These are phyloP conservation scores for Leptopilina myrica DNA, from an alignment of 2,888 invertebrate species.

Conservation along the genomic window DNA sequence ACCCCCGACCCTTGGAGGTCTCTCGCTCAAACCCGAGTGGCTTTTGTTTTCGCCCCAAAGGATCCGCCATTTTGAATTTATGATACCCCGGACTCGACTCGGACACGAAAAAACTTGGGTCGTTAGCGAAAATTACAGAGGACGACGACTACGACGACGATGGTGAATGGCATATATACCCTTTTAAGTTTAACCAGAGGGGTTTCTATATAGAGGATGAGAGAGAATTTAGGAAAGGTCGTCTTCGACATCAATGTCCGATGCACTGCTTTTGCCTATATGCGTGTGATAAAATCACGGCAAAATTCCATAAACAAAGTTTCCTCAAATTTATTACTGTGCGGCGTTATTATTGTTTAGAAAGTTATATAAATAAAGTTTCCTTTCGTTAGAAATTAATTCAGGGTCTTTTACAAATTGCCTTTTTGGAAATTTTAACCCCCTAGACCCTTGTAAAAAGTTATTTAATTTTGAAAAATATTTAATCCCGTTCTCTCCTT, in stretches of 20 bases:
- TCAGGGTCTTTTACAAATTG: too few relatives aligned
- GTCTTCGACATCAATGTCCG: neutral
- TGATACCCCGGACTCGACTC: slow-evolving; percentile 71
- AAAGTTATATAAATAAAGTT: too few relatives aligned
- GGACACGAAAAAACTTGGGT: slow-evolving; percentile 76
- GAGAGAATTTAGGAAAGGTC: too few relatives aligned
- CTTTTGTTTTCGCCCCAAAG: slow-evolving; percentile 76
- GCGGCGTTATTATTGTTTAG: too few relatives aligned
- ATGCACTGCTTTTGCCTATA: neutral
- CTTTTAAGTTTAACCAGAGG: neutral
- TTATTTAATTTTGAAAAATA: too few relatives aligned
- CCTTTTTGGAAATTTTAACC: too few relatives aligned
- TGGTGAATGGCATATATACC: slow-evolving; percentile 21
- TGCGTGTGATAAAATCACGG: neutral
- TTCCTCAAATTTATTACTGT: neutral
- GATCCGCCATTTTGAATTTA: slow-evolving; percentile 76
- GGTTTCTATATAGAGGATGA: too few relatives aligned
- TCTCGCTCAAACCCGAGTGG: slow-evolving; percentile 69
- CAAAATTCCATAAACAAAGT: neutral
- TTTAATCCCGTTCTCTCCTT: too few relatives aligned
- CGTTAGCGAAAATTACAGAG: slow-evolving; percentile 71
- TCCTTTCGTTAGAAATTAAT: too few relatives aligned
- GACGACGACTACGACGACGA: neutral
- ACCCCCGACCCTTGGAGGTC: slow-evolving; percentile 62
- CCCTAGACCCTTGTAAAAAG: too few relatives aligned